Conservation (phyloP, 2,797 vertebrate genomes). For the Arrhamphus sclerolepis region DNA sequence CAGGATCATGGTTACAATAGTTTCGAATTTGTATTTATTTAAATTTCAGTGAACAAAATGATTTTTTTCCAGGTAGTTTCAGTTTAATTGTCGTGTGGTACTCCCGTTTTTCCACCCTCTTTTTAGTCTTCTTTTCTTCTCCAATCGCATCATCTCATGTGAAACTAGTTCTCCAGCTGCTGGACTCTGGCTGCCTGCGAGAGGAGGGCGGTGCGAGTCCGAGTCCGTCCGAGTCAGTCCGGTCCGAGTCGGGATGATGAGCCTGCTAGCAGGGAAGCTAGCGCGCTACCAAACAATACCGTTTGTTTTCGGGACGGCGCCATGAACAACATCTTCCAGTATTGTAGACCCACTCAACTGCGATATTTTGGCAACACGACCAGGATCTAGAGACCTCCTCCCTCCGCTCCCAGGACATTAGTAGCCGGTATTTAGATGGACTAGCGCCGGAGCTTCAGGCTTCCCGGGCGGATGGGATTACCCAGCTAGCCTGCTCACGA, state of each 20-base stretch:
- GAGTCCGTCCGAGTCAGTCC: too few species aligned
- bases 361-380: conserved; percentile 30
- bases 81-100: too few species aligned
- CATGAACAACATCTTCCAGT: conserved; percentile 57
- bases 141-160: not conserved
- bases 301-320: conserved; percentile 53
- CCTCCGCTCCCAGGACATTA: conserved; percentile 7
- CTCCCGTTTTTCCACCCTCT: too few species aligned
- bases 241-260: not conserved
- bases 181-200: not conserved
- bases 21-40: too few species aligned
- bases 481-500: conserved; percentile 64
- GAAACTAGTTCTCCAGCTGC: not conserved
- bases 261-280: not conserved
- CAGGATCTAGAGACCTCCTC: conserved; percentile 43
- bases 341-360: conserved; percentile 8
- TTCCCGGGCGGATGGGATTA: conserved; percentile 62
- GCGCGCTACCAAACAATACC: conserved; percentile 41
- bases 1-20: too few species aligned
- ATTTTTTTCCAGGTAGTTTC: too few species aligned
- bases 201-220: not conserved
- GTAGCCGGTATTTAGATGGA: conserved; percentile 58
- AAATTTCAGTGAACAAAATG: too few species aligned
- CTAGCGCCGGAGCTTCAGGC: conserved; percentile 47
- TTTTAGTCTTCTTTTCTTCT: too few species aligned